Percentiles rank a stretch among this genome's conserved stretches.
Conservation (phyloP, 2,113 vertebrate genomes). For the Ailurus styani region DNA sequence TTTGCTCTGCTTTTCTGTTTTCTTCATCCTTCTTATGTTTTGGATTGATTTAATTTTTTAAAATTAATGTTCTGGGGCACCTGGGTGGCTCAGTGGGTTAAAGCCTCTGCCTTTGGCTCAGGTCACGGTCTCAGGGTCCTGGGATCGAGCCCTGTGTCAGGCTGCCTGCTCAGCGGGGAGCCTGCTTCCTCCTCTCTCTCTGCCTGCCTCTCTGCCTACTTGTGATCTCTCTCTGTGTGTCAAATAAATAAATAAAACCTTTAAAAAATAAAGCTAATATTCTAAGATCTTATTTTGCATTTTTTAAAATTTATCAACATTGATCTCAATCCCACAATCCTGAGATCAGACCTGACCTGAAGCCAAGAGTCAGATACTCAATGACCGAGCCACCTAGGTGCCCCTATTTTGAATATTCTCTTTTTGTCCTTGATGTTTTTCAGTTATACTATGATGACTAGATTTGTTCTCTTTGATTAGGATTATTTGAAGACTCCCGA, state of each 20-base stretch:
- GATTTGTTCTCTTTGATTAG: neutral
- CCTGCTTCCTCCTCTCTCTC: no score
- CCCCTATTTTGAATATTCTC: neutral
- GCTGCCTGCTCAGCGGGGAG: no score
- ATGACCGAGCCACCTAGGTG: neutral
- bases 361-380: neutral
- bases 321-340: neutral
- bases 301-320: neutral
- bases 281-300: neutral
- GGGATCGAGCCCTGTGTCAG: no score
- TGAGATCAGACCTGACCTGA: neutral
- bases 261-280: neutral
- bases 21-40: neutral
- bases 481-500: neutral
- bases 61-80: no score
- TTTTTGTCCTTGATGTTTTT: neutral
- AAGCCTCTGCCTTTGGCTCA: no score
- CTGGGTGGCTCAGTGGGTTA: no score
- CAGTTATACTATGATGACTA: neutral
- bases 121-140: no score
- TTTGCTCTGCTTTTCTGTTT: neutral
- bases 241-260: no score
- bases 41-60: neutral
- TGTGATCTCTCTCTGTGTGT: no score
- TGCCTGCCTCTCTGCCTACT: no score